phyloP scores from a whole-genome alignment of 1,140 invertebrate genomes.

The Nasonia longicornis region DNA sequence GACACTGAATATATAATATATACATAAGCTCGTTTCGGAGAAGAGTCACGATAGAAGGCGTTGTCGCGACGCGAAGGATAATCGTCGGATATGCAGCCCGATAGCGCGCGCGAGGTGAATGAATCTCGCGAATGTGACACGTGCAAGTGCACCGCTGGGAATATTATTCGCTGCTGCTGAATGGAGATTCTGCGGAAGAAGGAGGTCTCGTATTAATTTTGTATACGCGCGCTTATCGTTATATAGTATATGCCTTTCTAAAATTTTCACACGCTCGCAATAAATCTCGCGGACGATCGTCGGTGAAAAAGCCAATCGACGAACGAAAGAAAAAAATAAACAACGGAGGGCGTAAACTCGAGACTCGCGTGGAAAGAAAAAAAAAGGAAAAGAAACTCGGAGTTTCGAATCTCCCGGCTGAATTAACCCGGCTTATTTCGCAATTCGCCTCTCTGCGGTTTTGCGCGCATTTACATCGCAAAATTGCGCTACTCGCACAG shows the following conservation, averaged over 20 bases:
- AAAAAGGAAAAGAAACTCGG: background rate
- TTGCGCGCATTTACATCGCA: slow-evolving; percentile 5
- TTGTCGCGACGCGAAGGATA: background rate
- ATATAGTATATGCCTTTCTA: background rate
- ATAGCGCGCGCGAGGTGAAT: background rate
- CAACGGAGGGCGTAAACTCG: background rate
- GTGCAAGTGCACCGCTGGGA: background rate
- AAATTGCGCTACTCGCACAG: slow-evolving; percentile 10
- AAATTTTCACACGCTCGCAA: background rate
- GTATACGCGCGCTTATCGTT: background rate
- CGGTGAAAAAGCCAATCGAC: background rate
- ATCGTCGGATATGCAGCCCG: background rate
- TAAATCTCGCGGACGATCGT: background rate
- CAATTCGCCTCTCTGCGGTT: slow-evolving; percentile 23
- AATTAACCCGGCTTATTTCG: slow-evolving; percentile 10
- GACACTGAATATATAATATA: background rate
- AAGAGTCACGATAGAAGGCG: slow-evolving; percentile 21
- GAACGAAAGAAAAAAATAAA: background rate
- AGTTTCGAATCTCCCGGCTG: background rate
- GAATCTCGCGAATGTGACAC: background rate
- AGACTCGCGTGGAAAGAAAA: background rate
- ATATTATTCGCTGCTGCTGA: background rate
- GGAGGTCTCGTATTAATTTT: background rate
- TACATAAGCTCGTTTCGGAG: slow-evolving; percentile 7
- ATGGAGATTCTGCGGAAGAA: background rate